Evolutionary conservation across 2,113 vertebrate species (phyloP).

Genomic region (Caloenas nicobarica): DNA sequence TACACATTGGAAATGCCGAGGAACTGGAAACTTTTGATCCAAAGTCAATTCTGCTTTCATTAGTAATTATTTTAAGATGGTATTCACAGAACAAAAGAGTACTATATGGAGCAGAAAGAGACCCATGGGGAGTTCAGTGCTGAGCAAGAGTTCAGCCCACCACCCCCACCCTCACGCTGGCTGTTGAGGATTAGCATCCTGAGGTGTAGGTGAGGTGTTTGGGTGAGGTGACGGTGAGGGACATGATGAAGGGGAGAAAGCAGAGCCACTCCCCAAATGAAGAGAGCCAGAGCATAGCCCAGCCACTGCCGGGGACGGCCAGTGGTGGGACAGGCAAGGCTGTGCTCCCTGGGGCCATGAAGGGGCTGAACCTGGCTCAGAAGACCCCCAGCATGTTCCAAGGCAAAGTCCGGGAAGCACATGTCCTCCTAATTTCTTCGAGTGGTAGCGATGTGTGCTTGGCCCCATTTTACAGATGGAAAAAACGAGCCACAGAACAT

Average conservation of each 20-base stretch:
- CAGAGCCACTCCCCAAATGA: neutral
- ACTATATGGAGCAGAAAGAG: neutral
- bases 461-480: neutral
- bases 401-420: neutral
- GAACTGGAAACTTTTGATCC: neutral
- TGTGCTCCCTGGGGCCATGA: neutral
- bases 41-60: slow-evolving; percentile 49
- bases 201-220: neutral
- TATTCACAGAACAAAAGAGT: slow-evolving; percentile 23
- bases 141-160: neutral
- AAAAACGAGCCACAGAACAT: neutral
- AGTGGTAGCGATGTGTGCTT: neutral
- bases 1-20: neutral
- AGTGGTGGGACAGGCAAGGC: rapidly evolving
- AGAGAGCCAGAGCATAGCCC: neutral
- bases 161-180: neutral
- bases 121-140: rapidly evolving
- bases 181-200: neutral
- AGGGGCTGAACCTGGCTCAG: neutral
- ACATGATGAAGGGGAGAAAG: neutral
- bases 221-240: neutral
- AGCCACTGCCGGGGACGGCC: rapidly evolving
- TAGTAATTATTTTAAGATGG: slow-evolving; percentile 20
- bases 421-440: neutral
- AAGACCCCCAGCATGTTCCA: neutral